phyloP scores from a whole-genome alignment of 1,140 invertebrate species.

The Nasonia giraulti region DNA sequence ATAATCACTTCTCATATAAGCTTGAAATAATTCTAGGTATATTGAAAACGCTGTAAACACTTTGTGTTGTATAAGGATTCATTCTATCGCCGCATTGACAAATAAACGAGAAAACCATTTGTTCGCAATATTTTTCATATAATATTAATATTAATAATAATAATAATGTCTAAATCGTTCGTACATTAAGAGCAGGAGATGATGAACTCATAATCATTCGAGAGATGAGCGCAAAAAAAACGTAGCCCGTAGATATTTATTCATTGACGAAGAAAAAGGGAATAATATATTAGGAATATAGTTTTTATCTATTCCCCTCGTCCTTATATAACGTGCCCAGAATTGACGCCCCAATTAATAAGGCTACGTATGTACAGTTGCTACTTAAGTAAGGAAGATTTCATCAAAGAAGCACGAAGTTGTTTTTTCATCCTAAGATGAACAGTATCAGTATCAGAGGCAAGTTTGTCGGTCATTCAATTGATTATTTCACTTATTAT shows the following conservation, averaged over 20 bases:
- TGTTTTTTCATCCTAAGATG: background rate
- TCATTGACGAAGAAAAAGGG: background rate
- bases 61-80: background rate
- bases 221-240: background rate
- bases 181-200: background rate
- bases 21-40: background rate
- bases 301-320: slow-evolving; percentile 35
- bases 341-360: slow-evolving; percentile 20
- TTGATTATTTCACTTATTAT: background rate
- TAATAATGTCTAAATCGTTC: background rate
- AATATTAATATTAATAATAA: background rate
- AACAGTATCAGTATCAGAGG: no score
- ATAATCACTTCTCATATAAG: background rate
- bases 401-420: slow-evolving; percentile 4
- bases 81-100: background rate
- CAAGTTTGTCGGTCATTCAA: background rate
- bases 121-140: slow-evolving; percentile 15
- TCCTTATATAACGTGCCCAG: slow-evolving; percentile 26
- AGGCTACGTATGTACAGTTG: background rate
- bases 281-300: slow-evolving; percentile 38
- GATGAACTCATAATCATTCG: slow-evolving; percentile 7
- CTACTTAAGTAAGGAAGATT: background rate
- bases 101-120: background rate
- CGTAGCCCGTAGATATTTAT: slow-evolving; percentile 16
- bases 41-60: background rate